Evolutionary conservation across 2,113 vertebrate genomes (phyloP).

Genomic region (Plecotus auritus): DNA sequence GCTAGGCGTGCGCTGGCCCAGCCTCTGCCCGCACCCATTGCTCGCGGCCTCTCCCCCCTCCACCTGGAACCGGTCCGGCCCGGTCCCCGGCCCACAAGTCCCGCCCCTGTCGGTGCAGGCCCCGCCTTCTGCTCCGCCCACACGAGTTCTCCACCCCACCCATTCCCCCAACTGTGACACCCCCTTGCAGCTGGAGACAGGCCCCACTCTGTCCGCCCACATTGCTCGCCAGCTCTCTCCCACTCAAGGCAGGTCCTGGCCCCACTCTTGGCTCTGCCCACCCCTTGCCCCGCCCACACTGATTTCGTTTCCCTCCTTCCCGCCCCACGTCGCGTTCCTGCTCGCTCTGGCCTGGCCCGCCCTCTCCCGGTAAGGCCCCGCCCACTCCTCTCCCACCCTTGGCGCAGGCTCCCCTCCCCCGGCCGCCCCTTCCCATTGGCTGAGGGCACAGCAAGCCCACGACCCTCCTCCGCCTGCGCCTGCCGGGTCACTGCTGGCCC

Average conservation of each 20-base stretch:
- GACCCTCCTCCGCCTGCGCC: fast-evolving
- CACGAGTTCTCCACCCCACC: fast-evolving
- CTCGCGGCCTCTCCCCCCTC: no score
- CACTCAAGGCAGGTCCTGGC: background rate
- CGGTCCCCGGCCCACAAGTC: background rate
- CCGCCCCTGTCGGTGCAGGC: background rate
- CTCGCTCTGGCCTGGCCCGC: fast-evolving
- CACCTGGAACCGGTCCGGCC: fast-evolving
- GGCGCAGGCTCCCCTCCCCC: no score
- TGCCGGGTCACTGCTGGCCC: background rate
- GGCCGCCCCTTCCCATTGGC: fast-evolving
- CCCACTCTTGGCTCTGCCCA: background rate
- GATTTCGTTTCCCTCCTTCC: background rate
- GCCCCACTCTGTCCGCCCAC: fast-evolving
- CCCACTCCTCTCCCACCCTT: fast-evolving
- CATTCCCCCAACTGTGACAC: background rate
- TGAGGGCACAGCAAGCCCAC: fast-evolving
- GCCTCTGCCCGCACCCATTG: fast-evolving
- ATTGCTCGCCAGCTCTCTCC: background rate
- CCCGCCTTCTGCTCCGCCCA: background rate
- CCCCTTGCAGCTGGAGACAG: fast-evolving
- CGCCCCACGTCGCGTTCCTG: fast-evolving
- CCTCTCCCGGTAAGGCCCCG: background rate
- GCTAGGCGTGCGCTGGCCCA: fast-evolving
- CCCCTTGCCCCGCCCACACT: fast-evolving